These are phyloP conservation scores for Brachionus rotundiformis DNA, from an alignment of 1,140 invertebrate species.

Conservation along the genomic window DNA sequence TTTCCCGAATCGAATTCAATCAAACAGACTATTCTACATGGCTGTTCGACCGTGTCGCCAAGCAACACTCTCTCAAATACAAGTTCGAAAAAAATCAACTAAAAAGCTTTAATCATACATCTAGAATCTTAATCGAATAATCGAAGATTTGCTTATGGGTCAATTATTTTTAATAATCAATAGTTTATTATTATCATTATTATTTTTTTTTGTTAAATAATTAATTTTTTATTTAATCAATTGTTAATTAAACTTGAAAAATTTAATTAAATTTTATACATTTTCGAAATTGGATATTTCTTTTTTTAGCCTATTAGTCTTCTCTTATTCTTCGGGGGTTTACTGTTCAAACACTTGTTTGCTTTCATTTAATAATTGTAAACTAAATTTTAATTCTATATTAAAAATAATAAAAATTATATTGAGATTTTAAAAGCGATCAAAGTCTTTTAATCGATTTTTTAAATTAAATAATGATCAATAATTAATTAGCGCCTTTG, in stretches of 20 bases:
- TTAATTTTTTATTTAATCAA: constrained; percentile 17
- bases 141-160: not conserved
- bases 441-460: not conserved
- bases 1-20: constrained; percentile 15
- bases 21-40: not conserved
- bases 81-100: constrained; percentile 33
- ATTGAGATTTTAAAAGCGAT: not conserved
- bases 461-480: too few species aligned
- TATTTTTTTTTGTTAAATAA: constrained; percentile 16
- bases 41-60: not conserved
- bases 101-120: constrained; percentile 8
- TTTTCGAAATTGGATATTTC: not conserved
- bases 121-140: constrained; percentile 21
- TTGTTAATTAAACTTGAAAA: constrained; percentile 31
- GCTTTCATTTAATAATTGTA: not conserved
- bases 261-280: not conserved
- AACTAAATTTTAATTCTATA: constrained; percentile 8
- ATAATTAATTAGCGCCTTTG: too few species aligned
- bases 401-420: not conserved
- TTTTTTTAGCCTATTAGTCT: not conserved
- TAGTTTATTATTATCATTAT: not conserved
- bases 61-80: not conserved
- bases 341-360: constrained; percentile 21
- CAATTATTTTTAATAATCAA: not conserved
- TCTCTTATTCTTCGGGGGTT: not conserved